These are phyloP conservation scores for Syritta pipiens DNA, from an alignment of 2,888 invertebrate genomes.

Conservation along the genomic window DNA sequence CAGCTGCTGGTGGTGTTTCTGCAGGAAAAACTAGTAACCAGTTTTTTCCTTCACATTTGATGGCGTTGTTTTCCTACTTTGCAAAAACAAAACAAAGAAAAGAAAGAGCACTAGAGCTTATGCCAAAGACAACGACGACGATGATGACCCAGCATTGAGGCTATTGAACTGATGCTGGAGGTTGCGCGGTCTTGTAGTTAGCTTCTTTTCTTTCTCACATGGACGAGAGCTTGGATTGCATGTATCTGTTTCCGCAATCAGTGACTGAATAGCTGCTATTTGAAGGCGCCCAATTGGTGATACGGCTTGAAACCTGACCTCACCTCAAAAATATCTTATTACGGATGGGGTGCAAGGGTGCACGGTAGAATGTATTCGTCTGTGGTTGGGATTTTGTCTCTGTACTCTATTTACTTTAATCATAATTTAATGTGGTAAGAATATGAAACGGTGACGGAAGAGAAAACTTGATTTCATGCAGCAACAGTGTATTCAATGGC, in stretches of 20 bases:
- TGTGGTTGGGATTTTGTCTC: conserved; percentile 52
- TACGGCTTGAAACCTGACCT: conserved; percentile 57
- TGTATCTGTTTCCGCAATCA: conserved; percentile 65
- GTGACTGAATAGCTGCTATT: conserved; percentile 49
- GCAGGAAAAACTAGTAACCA: conserved; percentile 56
- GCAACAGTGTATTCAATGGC: no score
- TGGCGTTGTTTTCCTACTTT: conserved; percentile 64
- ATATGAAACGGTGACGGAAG: neutral
- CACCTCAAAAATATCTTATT: conserved; percentile 63
- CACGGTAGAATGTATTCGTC: conserved; percentile 3
- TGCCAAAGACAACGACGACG: conserved; percentile 39
- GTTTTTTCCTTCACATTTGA: conserved; percentile 59
- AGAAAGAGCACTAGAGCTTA: conserved; percentile 40
- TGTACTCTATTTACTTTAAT: conserved; percentile 58
- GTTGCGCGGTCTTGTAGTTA: conserved; percentile 41
- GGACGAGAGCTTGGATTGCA: conserved; percentile 47
- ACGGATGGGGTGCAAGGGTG: neutral
- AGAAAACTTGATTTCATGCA: neutral
- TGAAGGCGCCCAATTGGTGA: conserved; percentile 55
- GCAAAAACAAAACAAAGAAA: conserved; percentile 51
- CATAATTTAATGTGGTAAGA: conserved; percentile 16
- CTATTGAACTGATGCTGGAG: conserved; percentile 58
- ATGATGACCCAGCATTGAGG: conserved; percentile 60
- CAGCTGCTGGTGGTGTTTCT: conserved; percentile 63
- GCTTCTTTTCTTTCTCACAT: conserved; percentile 13